phyloP scores from a whole-genome alignment of 1,140 invertebrate genomes.

The Neodiprion fabricii region DNA sequence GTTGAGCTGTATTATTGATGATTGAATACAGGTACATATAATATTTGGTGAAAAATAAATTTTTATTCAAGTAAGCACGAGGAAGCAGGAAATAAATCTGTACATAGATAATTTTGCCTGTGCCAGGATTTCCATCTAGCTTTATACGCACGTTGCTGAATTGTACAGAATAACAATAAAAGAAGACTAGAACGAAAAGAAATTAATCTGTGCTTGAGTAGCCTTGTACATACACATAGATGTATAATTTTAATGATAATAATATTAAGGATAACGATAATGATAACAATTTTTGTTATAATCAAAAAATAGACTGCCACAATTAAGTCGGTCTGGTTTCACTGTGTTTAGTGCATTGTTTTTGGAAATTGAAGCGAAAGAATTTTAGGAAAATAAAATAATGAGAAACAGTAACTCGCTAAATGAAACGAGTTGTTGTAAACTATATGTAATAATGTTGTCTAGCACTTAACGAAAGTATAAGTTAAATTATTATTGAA shows the following conservation, averaged over 20 bases:
- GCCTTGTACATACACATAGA: conserved; percentile 47
- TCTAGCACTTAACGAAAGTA: conserved; percentile 8
- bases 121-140: not conserved
- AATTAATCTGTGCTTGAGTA: conserved; percentile 38
- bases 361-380: not conserved
- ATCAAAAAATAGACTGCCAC: conserved; percentile 28
- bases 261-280: too few relatives aligned
- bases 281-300: conserved; percentile 24
- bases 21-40: too few relatives aligned
- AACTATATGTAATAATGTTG: conserved; percentile 17
- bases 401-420: not conserved
- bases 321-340: not conserved
- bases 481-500: conserved; percentile 8
- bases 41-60: too few relatives aligned
- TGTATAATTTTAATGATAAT: conserved; percentile 18
- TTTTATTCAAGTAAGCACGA: too few relatives aligned
- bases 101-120: too few relatives aligned
- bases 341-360: not conserved
- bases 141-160: not conserved
- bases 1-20: too few relatives aligned
- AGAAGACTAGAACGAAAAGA: conserved; percentile 14
- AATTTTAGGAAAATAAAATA: too few relatives aligned
- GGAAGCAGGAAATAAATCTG: too few relatives aligned
- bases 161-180: not conserved
- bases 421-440: not conserved